Evolutionary conservation across 2,113 vertebrate species (phyloP).

Genomic region (rat (Rattus norvegicus)): GRCr8 NC_086023.1:165140501-165141000

Average conservation of each 20-base stretch:
- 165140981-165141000: slow-evolving; percentile 3
- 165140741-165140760: neutral
- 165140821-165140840: neutral
- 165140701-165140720: neutral
- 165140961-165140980: neutral
- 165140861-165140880: neutral
- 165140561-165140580: neutral
- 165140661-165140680: neutral
- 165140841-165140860: neutral
- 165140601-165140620: neutral
- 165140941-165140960: neutral
- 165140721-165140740: neutral
- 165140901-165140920: neutral
- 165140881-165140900: neutral
- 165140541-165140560: neutral
- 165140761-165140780: no score
- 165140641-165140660: neutral
- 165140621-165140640: neutral
- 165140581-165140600: neutral
- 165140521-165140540: neutral
- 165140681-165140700: neutral
- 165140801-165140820: neutral
- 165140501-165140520: neutral
- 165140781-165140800: neutral
- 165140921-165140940: neutral